Evolutionary conservation across 2,113 vertebrate genomes (phyloP).

Genomic region (Xenopus laevis): DNA sequence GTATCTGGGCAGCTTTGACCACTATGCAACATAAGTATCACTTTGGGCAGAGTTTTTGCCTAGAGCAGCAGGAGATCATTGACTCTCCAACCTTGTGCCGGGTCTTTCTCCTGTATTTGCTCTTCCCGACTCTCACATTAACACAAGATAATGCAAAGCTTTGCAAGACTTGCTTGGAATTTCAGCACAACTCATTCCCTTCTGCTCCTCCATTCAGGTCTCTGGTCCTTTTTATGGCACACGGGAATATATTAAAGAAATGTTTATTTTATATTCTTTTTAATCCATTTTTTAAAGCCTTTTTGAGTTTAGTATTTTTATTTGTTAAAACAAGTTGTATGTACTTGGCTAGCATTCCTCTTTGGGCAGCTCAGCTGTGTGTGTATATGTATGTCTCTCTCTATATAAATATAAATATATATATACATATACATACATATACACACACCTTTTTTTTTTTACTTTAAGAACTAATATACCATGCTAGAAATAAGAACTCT

Average conservation of each 20-base stretch:
- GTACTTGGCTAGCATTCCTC: slow-evolving; percentile 1
- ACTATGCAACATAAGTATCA: slow-evolving; percentile 96
- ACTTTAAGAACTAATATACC: too few species aligned
- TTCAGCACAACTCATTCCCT: slow-evolving; percentile 39
- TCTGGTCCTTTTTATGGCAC: slow-evolving; percentile 32
- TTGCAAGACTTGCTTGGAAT: slow-evolving; percentile 44
- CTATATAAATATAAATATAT: too few species aligned
- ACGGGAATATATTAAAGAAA: slow-evolving; percentile 4
- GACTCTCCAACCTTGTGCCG: slow-evolving; percentile 19
- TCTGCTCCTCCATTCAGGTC: slow-evolving; percentile 36
- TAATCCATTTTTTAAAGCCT: slow-evolving; percentile 32
- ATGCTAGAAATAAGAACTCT: too few species aligned
- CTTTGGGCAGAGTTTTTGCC: slow-evolving; percentile 37
- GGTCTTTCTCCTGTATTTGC: slow-evolving; percentile 5
- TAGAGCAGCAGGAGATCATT: slow-evolving; percentile 10
- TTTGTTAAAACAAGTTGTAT: not conserved
- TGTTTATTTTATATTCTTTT: slow-evolving; percentile 23
- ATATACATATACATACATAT: too few species aligned
- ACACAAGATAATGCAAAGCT: slow-evolving; percentile 24
- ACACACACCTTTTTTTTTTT: too few species aligned
- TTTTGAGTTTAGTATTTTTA: slow-evolving; percentile 5
- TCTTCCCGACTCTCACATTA: slow-evolving; percentile 17
- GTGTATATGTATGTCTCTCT: too few species aligned
- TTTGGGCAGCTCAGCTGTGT: not conserved
- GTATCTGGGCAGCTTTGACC: slow-evolving; percentile 97